phyloP scores from a whole-genome alignment of 2,888 invertebrate genomes.

The Latrodectus elegans region DNA sequence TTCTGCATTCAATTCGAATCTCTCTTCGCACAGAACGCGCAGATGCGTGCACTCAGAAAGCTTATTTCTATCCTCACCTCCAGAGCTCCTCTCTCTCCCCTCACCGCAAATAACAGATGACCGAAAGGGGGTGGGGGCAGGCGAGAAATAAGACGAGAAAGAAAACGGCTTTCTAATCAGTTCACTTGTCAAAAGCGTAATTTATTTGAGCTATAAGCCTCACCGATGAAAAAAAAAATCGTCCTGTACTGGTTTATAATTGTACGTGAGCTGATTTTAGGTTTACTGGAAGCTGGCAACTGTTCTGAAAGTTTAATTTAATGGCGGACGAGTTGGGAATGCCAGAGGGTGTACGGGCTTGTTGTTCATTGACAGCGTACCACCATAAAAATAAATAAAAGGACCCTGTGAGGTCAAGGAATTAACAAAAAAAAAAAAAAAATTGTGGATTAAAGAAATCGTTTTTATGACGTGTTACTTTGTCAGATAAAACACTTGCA shows the following conservation, averaged over 20 bases:
- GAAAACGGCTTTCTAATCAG: slow-evolving; percentile 56
- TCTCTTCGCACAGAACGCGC: slow-evolving; percentile 29
- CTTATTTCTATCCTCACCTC: slow-evolving; percentile 37
- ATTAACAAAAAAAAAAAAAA: slow-evolving; percentile 11
- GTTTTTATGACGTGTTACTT: slow-evolving; percentile 62
- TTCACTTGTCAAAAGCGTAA: slow-evolving; percentile 66
- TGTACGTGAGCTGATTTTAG: slow-evolving; percentile 66
- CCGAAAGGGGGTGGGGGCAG: slow-evolving; percentile 13
- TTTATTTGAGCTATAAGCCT: slow-evolving; percentile 67
- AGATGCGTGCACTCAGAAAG: slow-evolving; percentile 43
- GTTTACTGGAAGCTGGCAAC: slow-evolving; percentile 35
- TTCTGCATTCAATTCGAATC: slow-evolving; percentile 48
- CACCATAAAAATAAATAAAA: not conserved
- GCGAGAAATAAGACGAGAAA: slow-evolving; percentile 15
- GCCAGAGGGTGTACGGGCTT: slow-evolving; percentile 1
- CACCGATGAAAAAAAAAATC: slow-evolving; percentile 29
- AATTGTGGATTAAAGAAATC: slow-evolving; percentile 16
- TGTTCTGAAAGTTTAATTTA: slow-evolving; percentile 67
- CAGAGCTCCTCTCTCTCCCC: slow-evolving; percentile 48
- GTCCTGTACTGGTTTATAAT: slow-evolving; percentile 56
- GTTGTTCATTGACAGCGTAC: not conserved
- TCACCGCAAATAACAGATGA: slow-evolving; percentile 66
- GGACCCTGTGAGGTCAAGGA: slow-evolving; percentile 24
- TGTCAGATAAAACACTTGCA: slow-evolving; percentile 50
- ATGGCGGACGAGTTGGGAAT: slow-evolving; percentile 64